These are phyloP conservation scores for Ctenodactylus gundi DNA, from an alignment of 2,113 vertebrate species.

Conservation along the genomic window DNA sequence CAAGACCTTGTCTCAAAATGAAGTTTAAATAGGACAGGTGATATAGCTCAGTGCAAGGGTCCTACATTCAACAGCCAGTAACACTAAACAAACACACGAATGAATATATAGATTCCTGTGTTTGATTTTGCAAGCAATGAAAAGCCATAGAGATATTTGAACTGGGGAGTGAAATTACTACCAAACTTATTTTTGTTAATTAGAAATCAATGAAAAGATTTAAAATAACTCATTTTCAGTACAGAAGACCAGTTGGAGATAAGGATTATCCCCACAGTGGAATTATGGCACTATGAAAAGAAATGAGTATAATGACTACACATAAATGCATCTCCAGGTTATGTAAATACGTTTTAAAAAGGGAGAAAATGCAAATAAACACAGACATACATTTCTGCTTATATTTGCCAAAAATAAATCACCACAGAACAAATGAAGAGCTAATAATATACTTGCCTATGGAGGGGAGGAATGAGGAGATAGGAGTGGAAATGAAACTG, in stretches of 20 bases:
- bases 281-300: not conserved
- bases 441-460: not conserved
- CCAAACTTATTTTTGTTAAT: constrained; percentile 35
- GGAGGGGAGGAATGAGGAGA: not conserved
- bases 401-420: not conserved
- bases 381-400: not conserved
- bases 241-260: not conserved
- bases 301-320: not conserved
- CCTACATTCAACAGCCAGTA: not conserved
- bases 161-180: not conserved
- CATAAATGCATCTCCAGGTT: not conserved
- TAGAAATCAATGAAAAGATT: constrained; percentile 26
- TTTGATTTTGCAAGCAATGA: constrained; percentile 16
- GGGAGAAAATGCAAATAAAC: constrained; percentile 9
- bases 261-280: not conserved
- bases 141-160: constrained; percentile 33
- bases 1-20: not conserved
- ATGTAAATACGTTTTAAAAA: constrained; percentile 12
- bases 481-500: not conserved
- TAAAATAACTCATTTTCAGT: constrained; percentile 15
- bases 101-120: too few species aligned
- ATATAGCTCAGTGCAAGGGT: not conserved
- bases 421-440: constrained; percentile 18
- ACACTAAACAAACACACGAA: not conserved
- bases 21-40: not conserved